These are phyloP conservation scores for Megaceryle alcyon DNA, from an alignment of 2,797 vertebrate genomes.

Conservation along the genomic window DNA sequence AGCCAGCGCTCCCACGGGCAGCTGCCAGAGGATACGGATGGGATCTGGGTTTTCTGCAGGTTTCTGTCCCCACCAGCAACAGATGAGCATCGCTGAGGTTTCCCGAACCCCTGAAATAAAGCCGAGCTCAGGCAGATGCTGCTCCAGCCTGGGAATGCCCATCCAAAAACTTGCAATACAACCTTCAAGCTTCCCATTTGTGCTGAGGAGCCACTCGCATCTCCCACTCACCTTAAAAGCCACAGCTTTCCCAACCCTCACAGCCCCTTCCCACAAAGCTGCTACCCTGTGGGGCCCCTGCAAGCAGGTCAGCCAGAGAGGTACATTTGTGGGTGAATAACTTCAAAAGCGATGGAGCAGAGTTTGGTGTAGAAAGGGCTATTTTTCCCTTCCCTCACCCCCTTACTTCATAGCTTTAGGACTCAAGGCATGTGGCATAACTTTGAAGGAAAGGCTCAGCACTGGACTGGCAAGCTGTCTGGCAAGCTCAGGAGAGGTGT, in stretches of 20 bases:
- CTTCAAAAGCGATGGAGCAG: background rate
- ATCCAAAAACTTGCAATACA: background rate
- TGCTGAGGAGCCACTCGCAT: fast-evolving
- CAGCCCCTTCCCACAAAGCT: background rate
- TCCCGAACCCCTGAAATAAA: background rate
- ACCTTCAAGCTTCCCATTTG: background rate
- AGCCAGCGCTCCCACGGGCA: background rate
- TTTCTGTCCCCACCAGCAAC: background rate
- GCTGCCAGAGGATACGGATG: background rate
- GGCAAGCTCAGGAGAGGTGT: background rate
- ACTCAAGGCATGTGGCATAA: background rate
- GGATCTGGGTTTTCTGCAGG: too few species aligned
- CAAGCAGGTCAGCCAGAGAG: fast-evolving
- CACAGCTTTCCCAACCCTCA: background rate
- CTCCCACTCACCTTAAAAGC: fast-evolving
- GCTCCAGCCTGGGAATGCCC: background rate
- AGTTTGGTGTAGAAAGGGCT: background rate
- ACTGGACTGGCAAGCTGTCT: background rate
- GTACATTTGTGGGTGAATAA: fast-evolving
- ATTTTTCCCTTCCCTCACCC: background rate
- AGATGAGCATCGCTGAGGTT: background rate
- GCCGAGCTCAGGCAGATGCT: background rate
- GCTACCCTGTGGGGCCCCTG: fast-evolving
- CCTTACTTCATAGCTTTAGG: background rate
- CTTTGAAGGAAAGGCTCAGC: background rate